Evolutionary conservation across 2,113 vertebrate genomes (phyloP).

Genomic region (Sturnus vulgaris): DNA sequence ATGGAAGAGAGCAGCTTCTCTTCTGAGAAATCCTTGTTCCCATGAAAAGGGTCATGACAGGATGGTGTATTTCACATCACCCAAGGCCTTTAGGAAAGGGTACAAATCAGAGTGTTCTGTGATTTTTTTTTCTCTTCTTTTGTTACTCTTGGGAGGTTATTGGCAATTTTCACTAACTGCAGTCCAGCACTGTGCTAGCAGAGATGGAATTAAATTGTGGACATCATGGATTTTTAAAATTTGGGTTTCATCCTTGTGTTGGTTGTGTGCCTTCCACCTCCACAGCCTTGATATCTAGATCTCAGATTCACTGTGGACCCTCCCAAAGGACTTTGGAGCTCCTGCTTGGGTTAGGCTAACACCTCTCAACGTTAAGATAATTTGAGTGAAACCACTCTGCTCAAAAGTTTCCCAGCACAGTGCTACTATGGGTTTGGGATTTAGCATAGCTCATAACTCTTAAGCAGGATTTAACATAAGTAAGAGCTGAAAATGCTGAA

Average conservation of each 20-base stretch:
- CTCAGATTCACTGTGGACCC: neutral
- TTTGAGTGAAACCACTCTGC: neutral
- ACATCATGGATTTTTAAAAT: neutral
- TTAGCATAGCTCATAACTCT: neutral
- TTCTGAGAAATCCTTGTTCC: neutral
- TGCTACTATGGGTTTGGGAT: neutral
- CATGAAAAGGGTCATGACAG: neutral
- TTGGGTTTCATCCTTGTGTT: neutral
- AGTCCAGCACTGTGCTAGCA: neutral
- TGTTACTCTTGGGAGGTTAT: neutral
- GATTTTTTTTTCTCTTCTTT: neutral
- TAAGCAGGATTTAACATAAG: neutral
- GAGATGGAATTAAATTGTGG: neutral
- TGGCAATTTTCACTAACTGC: neutral
- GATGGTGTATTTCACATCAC: neutral
- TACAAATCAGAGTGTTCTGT: neutral
- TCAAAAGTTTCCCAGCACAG: neutral
- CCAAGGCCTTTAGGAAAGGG: neutral
- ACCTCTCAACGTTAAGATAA: neutral
- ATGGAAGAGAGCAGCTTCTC: neutral
- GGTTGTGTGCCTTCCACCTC: neutral
- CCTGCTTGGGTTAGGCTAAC: neutral
- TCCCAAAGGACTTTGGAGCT: neutral
- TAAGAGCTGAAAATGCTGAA: neutral
- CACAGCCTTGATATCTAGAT: neutral